phyloP scores from a whole-genome alignment of 2,113 vertebrate species.

The Cyanoliseus patagonus region DNA sequence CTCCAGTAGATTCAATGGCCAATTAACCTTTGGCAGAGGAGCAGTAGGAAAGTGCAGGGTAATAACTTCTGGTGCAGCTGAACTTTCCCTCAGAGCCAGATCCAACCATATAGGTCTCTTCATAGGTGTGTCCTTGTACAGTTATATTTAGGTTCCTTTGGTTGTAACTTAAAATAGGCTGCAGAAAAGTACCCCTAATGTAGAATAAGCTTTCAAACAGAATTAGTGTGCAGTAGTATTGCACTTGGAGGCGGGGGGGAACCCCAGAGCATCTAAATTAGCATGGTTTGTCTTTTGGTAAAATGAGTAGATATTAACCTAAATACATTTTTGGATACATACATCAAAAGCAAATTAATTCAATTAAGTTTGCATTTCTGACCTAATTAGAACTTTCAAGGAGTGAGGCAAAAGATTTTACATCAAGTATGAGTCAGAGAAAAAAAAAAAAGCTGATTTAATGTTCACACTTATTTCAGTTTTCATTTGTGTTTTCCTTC shows the following conservation, averaged over 20 bases:
- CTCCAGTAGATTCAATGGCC: neutral
- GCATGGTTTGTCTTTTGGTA: neutral
- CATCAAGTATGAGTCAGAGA: neutral
- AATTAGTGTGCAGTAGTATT: neutral
- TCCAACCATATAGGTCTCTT: neutral
- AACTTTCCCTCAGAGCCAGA: neutral
- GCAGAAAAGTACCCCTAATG: neutral
- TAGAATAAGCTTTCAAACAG: neutral
- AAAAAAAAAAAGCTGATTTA: neutral
- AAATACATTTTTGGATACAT: neutral
- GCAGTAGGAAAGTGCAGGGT: neutral
- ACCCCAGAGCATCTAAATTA: neutral
- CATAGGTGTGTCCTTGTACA: neutral
- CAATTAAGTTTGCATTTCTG: neutral
- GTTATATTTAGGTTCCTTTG: neutral
- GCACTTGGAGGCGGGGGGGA: rapidly evolving
- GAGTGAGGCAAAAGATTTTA: neutral
- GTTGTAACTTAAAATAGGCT: neutral
- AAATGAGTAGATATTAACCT: neutral
- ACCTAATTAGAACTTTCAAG: neutral
- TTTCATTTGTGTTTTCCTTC: neutral
- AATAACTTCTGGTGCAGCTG: neutral
- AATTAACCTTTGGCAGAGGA: neutral
- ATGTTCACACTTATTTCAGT: neutral
- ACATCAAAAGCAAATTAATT: neutral